Evolutionary conservation across 2,888 invertebrate genomes (phyloP).

Genomic region (Daptonema setosum): DNA sequence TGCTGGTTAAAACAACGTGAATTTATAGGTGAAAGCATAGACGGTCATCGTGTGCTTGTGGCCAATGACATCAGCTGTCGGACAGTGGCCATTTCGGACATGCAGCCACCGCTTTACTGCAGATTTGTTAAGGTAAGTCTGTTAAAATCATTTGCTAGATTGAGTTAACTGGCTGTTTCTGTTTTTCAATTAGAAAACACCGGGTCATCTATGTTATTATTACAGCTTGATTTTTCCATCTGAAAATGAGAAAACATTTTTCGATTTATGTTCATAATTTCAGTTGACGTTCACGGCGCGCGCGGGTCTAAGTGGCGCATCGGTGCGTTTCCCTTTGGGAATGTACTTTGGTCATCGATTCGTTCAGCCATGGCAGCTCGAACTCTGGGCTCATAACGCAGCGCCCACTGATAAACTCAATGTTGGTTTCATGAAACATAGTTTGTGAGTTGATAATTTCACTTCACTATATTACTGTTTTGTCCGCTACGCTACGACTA

Average conservation of each 20-base stretch:
- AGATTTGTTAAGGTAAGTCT: conserved; percentile 55
- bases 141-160: neutral
- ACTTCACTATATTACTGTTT: too few relatives aligned
- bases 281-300: conserved; percentile 72
- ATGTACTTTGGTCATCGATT: conserved; percentile 74
- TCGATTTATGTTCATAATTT: conserved; percentile 12
- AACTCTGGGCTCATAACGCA: conserved; percentile 28
- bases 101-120: conserved; percentile 70
- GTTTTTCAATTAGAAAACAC: too few relatives aligned
- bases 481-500: too few relatives aligned
- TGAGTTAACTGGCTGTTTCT: too few relatives aligned
- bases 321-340: conserved; percentile 73
- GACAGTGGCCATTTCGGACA: conserved; percentile 60
- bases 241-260: too few relatives aligned
- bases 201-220: too few relatives aligned
- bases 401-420: too few relatives aligned
- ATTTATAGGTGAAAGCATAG: too few relatives aligned
- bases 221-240: too few relatives aligned
- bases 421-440: too few relatives aligned
- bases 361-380: conserved; percentile 41
- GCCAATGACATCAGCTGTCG: conserved; percentile 66
- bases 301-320: conserved; percentile 68
- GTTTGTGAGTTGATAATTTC: too few relatives aligned
- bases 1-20: too few relatives aligned
- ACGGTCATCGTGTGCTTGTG: conserved; percentile 58